These are phyloP conservation scores for Kradibia gibbosae DNA, from an alignment of 1,140 invertebrate species.

Conservation along the genomic window DNA sequence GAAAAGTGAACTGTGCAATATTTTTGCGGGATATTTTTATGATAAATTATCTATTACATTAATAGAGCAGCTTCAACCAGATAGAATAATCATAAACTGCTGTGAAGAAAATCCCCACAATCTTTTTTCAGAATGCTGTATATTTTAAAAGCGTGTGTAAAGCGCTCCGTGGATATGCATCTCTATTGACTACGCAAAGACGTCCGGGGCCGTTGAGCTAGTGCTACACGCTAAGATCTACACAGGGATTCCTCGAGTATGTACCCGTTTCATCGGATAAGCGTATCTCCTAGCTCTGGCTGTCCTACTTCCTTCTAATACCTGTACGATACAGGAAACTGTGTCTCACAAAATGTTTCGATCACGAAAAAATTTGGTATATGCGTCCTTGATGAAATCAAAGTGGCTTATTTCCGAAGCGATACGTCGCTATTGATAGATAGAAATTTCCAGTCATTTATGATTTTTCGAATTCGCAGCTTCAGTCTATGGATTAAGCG, in stretches of 20 bases:
- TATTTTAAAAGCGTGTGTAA: background rate
- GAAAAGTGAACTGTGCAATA: background rate
- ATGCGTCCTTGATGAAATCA: slow-evolving; percentile 13
- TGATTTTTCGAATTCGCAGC: slow-evolving; percentile 18
- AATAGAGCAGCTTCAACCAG: background rate
- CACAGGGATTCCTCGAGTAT: background rate
- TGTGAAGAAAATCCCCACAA: background rate
- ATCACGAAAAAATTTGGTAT: too few species aligned
- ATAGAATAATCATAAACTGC: background rate
- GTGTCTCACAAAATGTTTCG: slow-evolving; percentile 15
- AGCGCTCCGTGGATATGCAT: background rate
- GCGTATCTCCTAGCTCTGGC: background rate
- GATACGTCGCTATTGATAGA: slow-evolving; percentile 41
- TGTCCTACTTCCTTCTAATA: background rate
- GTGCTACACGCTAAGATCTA: too few species aligned
- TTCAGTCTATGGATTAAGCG: too few species aligned
- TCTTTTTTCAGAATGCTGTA: background rate
- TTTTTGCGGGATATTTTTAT: background rate
- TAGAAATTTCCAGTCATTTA: slow-evolving; percentile 30
- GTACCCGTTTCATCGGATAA: slow-evolving; percentile 24
- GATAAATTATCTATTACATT: background rate
- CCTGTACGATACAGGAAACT: slow-evolving; percentile 33
- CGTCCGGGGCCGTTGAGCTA: background rate
- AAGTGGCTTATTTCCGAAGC: slow-evolving; percentile 37
- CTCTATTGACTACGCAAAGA: background rate